Percentiles rank a stretch among this genome's conserved stretches.
These are phyloP conservation scores for Myopa testacea DNA, from an alignment of 2,888 invertebrate species.

Conservation along the genomic window DNA sequence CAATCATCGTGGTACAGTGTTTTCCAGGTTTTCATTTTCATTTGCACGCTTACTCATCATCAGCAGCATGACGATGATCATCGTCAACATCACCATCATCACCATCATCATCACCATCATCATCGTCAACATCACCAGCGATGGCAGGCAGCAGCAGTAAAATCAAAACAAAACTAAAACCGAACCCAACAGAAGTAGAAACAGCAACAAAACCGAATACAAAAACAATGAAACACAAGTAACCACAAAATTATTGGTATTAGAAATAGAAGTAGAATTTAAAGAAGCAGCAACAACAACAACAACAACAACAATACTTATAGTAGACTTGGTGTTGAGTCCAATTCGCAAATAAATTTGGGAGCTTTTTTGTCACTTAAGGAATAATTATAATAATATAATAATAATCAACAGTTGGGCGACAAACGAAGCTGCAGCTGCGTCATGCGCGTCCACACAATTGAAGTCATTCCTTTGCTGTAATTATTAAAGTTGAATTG, in stretches of 20 bases:
- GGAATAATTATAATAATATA: neutral
- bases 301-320: neutral
- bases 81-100: neutral
- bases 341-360: too few species aligned
- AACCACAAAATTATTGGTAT: conserved; percentile 6
- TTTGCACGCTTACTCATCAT: conserved; percentile 44
- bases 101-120: too few species aligned
- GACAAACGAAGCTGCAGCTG: conserved; percentile 34
- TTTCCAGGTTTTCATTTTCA: conserved; percentile 53
- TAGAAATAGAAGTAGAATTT: conserved; percentile 15
- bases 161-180: conserved; percentile 26
- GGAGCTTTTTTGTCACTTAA: too few species aligned
- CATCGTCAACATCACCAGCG: too few species aligned
- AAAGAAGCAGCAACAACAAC: neutral
- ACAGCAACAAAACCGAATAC: neutral
- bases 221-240: neutral
- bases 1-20: conserved; percentile 45
- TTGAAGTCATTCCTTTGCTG: conserved; percentile 35
- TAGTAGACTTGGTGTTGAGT: too few species aligned
- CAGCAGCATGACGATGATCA: neutral
- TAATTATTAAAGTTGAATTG: conserved; percentile 48
- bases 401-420: conserved; percentile 13
- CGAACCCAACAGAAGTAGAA: conserved; percentile 25
- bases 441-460: neutral
- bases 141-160: neutral